Evolutionary conservation across 2,888 invertebrate species (phyloP), one percentile per base, ranked within the genome.

Genomic region (Ichneumoninae sp.): DNA sequence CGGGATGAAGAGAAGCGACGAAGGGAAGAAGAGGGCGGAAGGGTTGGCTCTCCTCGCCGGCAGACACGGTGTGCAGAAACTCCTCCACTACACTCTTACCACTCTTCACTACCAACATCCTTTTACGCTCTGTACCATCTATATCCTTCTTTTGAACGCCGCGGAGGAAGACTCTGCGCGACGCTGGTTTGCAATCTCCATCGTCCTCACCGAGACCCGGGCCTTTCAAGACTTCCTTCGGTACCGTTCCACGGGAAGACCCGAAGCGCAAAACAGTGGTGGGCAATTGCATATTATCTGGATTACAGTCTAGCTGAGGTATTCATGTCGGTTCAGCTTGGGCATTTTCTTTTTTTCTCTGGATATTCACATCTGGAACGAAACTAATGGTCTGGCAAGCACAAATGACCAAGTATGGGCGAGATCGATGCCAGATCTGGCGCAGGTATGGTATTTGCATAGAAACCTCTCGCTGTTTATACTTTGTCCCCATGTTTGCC

Each of bases 161-260:
- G 75, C 71, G 81, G 66, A 70, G 71, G 66, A 76, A 76, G 78
- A 71, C 65, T 76, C 44, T 7, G 16, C 68, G 81, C 78, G 69
- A 78, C 81, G 74, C 74, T 76, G n/a, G 60, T 68, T 60, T 79
- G 75, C 85, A 87, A 87, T 88, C 88, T 88, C 78, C 88, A 87
- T 88, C 85, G 83, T 78, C 71, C 83, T 86, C 57, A 84, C 70
- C 63, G 84, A 47, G 65, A 57, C 57, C 57, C 81, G 81, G 70
- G 76, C 79, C 68, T 78, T 84, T 85, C 70, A 36, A 60, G 66
- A 74, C 69, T 76, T 73, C 57, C 60, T 54, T 68, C 73, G 73
- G 77, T 73, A 50, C 26, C 73, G 57, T 57, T 73, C 30, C 44
- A 60, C 36, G 36, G 26, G n/a, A 69, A 40, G 44, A 81, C 68